Evolutionary conservation across 2,113 vertebrate species (phyloP), one percentile per base, ranked within the genome.

Genomic region (Maccullochella peelii): DNA sequence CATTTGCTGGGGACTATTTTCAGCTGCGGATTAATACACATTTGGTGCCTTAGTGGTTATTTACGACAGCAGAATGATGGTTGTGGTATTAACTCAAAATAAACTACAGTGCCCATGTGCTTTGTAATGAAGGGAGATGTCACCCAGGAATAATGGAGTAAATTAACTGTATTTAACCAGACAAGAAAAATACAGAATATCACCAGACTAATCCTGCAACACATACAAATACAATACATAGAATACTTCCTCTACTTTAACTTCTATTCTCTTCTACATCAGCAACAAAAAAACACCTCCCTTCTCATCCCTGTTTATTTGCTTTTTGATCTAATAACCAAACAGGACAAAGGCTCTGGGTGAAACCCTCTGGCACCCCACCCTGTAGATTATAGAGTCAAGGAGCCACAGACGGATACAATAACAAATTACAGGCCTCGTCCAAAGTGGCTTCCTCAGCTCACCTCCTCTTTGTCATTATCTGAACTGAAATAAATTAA

Each of bases 261-360:
- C 44, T 14, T 82, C 6, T 50, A 0, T 52, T 61, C 11, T 68
- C 21, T n/a, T 55, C 20, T 54, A 36, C 18, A 55, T 40, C 44
- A 63, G 52, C 79, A 80, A 75, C 54, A 72, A 16, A 14, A 54
- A 16, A 47, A 25, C 65, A 25, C 59, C 47, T 54, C n/a, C 38
- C 71, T 50, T 21, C 27, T 77, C 79, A 73, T 86, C 61, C 21
- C 15, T 52, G 67, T 83, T 80, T 84, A 69, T 74, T 85, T 84
- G 20, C 20, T 69, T 57, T 73, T 62, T 57, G 27, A 83, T 69
- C 27, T 57, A 85, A 86, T 80, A n/a, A 54, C 65, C 77, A 80
- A 89, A 83, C 55, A 75, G 49, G 67, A 76, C 57, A 63, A 75
- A 87, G 68, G 40, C 55, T 74, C 65, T 73, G 47, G 66, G 59